Conservation (phyloP, 1,140 invertebrate species). For the Chrysoperla carnea region DNA sequence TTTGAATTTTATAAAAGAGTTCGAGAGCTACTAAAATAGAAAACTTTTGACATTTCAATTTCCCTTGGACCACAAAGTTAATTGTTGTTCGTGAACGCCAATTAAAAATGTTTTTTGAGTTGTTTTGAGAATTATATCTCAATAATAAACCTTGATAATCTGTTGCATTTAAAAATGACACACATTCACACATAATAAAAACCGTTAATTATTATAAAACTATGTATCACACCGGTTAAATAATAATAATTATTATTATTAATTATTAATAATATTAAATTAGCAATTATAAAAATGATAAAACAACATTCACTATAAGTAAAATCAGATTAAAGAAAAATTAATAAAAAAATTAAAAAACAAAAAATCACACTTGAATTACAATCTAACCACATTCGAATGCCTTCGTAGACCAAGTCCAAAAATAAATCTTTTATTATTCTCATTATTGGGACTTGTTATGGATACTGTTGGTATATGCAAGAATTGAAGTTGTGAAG, state of each 20-base stretch:
- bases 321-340: not conserved
- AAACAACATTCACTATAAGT: not conserved
- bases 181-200: too few relatives aligned
- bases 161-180: too few relatives aligned
- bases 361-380: not conserved
- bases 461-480: conserved; percentile 31
- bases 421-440: conserved; percentile 26
- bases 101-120: too few relatives aligned
- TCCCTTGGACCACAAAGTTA: too few relatives aligned
- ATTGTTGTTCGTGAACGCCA: too few relatives aligned
- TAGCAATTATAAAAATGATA: not conserved
- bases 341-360: not conserved
- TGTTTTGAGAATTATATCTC: too few relatives aligned
- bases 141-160: too few relatives aligned
- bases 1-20: too few relatives aligned
- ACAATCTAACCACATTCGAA: conserved; percentile 31
- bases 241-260: not conserved
- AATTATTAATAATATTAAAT: conserved; percentile 1
- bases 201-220: not conserved
- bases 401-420: conserved; percentile 27
- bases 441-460: conserved; percentile 21
- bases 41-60: too few relatives aligned
- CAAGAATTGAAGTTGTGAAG: conserved; percentile 20
- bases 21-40: too few relatives aligned
- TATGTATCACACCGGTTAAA: not conserved